A percentile compares a stretch with the other conserved stretches of the same genome.
These are phyloP conservation scores for Lysandra bellargus DNA, from an alignment of 2,888 invertebrate species.

Conservation along the genomic window DNA sequence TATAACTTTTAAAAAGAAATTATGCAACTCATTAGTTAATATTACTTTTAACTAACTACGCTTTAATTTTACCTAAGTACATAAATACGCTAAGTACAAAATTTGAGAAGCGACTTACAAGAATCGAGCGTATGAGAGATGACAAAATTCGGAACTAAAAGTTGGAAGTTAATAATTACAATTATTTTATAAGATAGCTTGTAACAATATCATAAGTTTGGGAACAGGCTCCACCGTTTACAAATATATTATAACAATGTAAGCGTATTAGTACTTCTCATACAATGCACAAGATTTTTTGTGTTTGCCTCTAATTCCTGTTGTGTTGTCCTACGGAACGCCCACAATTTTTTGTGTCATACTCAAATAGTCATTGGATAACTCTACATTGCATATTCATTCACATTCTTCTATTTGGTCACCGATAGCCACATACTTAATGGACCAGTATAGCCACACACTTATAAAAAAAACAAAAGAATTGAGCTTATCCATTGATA, in stretches of 20 bases:
- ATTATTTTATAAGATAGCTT: too few species aligned
- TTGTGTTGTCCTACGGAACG: conserved; percentile 5
- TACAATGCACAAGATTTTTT: not conserved
- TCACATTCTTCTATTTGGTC: not conserved
- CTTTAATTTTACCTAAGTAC: too few species aligned
- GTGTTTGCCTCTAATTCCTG: not conserved
- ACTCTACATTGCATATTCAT: conserved; percentile 20
- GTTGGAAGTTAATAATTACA: too few species aligned
- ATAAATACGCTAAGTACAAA: too few species aligned
- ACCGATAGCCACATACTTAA: not conserved
- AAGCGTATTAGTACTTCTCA: not conserved
- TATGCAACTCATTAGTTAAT: too few species aligned
- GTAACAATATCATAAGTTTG: not conserved
- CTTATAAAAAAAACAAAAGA: not conserved
- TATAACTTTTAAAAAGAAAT: too few species aligned
- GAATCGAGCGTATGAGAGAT: too few species aligned
- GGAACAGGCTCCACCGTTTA: not conserved
- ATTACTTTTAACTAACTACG: too few species aligned
- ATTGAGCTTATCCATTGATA: not conserved
- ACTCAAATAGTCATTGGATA: conserved; percentile 32
- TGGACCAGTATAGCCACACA: not conserved
- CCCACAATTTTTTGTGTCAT: conserved; percentile 30
- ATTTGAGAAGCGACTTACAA: too few species aligned
- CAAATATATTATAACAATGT: not conserved
- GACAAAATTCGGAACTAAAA: too few species aligned